Base-by-base conservation (phyloP, 2,113 vertebrate genomes). In the Tiliqua scincoides region DNA sequence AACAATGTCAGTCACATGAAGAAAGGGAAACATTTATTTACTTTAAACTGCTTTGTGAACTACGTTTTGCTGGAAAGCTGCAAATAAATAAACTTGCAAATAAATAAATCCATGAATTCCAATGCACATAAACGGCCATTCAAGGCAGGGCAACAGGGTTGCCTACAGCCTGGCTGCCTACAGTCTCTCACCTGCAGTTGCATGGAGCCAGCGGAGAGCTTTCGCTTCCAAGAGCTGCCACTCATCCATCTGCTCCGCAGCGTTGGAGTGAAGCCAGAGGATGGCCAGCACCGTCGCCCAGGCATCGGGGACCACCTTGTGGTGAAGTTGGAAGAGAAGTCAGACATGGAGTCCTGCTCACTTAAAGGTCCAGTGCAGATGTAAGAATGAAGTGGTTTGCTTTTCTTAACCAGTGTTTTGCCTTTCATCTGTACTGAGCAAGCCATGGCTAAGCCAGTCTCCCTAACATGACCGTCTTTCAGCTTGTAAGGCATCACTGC, bases 211-310 rank as follows among this genome's bases (percentile, higher is more conserved):
- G 87, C 91, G 97, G 94, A 96, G 82, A 95, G 96, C 92, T 30
- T 96, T 96, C 91, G 95, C 92, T 81, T 96, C 95, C 93, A 96
- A 86, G 87, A 97, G 88, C 92, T 97, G 94, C 97, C 95, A 96
- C 92, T 96, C 95, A 4, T 94, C 95, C 75, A 93, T 91, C 63
- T 81, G 68, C 59, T 96, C 92, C 71, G 78, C 88, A 79, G 94
- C 93, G 67, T 93, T 96, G 30, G 89, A 95, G 88, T 97, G 91
- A 20, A 97, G 96, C 97, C 98, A 98, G 70, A 97, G 87, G 87
- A 98, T 91, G 27, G 96, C 97, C 89, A 98, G 92, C 35, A 97
- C 81, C 4, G 97, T 98, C 82, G 96, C 97, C 97, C 97, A 98
- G 70, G 43, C 62, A 20, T 15, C 43, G 40, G 70, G 54, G 25